A percentile compares a stretch with the other conserved stretches of the same genome.
These are phyloP conservation scores for Barnardius zonarius DNA, from an alignment of 2,113 vertebrate genomes.

Conservation along the genomic window DNA sequence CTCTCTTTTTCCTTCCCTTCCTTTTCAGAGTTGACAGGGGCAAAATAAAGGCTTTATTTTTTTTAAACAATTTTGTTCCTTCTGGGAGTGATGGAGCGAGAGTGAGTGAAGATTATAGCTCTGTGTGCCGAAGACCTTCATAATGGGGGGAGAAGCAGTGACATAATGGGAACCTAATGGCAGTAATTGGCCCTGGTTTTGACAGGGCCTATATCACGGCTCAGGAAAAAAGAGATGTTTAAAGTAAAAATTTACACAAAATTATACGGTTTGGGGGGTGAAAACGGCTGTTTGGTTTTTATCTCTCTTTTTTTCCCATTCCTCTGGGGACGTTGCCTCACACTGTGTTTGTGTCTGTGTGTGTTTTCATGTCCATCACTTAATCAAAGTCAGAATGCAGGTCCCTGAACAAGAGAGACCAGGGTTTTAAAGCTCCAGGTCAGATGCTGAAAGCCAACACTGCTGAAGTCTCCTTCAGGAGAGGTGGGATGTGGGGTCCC, in stretches of 20 bases:
- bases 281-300: conserved; percentile 89
- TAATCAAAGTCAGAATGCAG: conserved; percentile 59
- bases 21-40: conserved; percentile 84
- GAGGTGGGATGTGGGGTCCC: not conserved
- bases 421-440: conserved; percentile 15
- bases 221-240: conserved; percentile 92
- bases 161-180: conserved; percentile 99
- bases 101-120: conserved; percentile 99
- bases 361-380: conserved; percentile 65
- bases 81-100: conserved; percentile 91
- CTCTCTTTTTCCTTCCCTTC: conserved; percentile 70
- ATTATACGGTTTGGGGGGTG: conserved; percentile 91
- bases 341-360: conserved; percentile 64
- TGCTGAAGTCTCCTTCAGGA: conserved; percentile 15
- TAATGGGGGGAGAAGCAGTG: conserved; percentile 87
- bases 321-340: conserved; percentile 60
- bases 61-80: conserved; percentile 88
- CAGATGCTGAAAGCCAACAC: not conserved
- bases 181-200: conserved; percentile 98
- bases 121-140: conserved; percentile 86
- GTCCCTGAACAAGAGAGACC: conserved; percentile 54
- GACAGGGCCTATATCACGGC: conserved; percentile 98
- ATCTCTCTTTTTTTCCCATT: conserved; percentile 70
- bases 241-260: conserved; percentile 99
- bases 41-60: conserved; percentile 82